Base-by-base conservation (phyloP, 2,113 vertebrate genomes). In the Labeo catla region DNA sequence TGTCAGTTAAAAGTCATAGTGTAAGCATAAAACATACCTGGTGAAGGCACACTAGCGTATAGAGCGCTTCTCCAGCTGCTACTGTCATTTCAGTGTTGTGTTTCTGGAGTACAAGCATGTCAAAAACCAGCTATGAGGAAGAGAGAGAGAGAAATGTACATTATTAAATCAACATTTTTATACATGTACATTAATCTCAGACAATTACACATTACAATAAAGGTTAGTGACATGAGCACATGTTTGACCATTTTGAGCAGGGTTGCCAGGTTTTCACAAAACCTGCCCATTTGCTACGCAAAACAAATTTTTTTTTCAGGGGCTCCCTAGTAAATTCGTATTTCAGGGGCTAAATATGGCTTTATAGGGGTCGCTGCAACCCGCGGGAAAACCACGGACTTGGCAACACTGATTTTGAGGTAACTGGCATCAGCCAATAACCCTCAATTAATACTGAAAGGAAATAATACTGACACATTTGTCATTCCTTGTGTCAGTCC, bases 71-170 rank as follows among this genome's bases (percentile, higher is more conserved):
- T 54, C 98, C 98, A 3, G 98, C 98, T 0, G 98, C 97, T 52
- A 98, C 97, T 1, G 97, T 99, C 96, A 99, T 98, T 94, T 99
- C 98, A 2, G 97, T 97, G 92, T 97, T 98, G 96, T 99, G 98
- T 94, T 99, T 99, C 90, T 99, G 98, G 90, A 99, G 95, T 87
- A 99, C 97, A 93, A 99, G 96, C 98, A 99, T 99, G 93, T 99
- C 98, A 93, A 99, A 99, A 93, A 99, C 98, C 95, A 99, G 92
- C 98, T 99, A 81, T 19, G 45, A 72, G n/a, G 23, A 49, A 63
- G 23, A 76, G n/a, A 65, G 12, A 39, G 34, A 12, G 68, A 43
- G 6, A 47, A 57, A 76, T 19, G 8, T 10, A 1, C 50, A 21
- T 57, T 57, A 57, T 57, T 57, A 78, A 49, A 49, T 45, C 12